Percentiles rank a stretch among this genome's conserved stretches.
These are phyloP conservation scores for Scomber colias DNA, from an alignment of 2,113 vertebrate species.

Conservation along the genomic window DNA sequence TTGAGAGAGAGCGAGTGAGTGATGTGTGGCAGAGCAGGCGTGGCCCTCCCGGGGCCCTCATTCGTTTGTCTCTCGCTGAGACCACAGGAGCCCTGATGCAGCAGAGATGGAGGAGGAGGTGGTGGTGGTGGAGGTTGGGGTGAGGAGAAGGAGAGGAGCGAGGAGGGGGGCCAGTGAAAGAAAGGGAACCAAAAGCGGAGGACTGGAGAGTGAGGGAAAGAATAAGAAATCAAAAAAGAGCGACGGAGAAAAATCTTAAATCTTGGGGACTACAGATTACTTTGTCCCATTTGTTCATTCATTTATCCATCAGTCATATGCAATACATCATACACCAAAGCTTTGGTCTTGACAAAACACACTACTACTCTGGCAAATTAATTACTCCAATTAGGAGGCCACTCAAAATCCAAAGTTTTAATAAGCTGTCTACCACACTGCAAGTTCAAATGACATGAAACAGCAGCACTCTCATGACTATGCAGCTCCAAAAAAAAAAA, in stretches of 20 bases:
- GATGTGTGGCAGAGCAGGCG: conserved; percentile 74
- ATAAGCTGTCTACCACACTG: conserved; percentile 66
- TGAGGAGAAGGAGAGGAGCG: conserved; percentile 17
- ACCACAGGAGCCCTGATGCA: conserved; percentile 79
- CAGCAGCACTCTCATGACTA: conserved; percentile 7
- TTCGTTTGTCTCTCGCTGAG: conserved; percentile 80
- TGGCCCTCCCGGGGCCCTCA: conserved; percentile 81
- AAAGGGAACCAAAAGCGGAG: conserved; percentile 59
- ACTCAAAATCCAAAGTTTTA: conserved; percentile 67
- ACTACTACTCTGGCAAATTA: conserved; percentile 68
- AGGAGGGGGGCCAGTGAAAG: conserved; percentile 49
- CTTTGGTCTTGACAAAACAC: conserved; percentile 51
- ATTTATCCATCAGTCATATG: conserved; percentile 48
- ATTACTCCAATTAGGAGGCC: conserved; percentile 72
- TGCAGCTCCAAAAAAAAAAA: conserved; percentile 25
- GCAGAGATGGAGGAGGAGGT: conserved; percentile 65
- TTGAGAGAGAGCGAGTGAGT: conserved; percentile 66
- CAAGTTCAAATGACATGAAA: conserved; percentile 61
- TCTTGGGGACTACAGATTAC: conserved; percentile 28
- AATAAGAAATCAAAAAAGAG: conserved; percentile 39
- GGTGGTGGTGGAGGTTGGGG: conserved; percentile 24
- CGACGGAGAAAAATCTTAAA: conserved; percentile 20
- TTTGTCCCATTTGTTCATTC: conserved; percentile 38
- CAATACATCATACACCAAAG: conserved; percentile 18
- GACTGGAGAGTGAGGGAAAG: conserved; percentile 31